Conservation (phyloP, 1,140 invertebrate species). For the Oryzaephilus surinamensis region DNA sequence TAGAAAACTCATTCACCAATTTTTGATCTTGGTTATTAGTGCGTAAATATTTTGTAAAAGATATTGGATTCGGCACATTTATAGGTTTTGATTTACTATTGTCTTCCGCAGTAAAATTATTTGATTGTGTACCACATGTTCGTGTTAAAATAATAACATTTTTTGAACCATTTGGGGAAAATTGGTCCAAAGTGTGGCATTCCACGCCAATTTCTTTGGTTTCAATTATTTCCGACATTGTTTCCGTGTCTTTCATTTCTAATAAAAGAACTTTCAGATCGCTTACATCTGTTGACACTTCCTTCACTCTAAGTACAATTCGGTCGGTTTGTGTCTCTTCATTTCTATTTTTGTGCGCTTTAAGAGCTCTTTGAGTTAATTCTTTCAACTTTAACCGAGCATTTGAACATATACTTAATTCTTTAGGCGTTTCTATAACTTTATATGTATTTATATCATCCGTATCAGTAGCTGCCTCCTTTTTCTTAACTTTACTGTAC, state of each 20-base stretch:
- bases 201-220: slow-evolving; percentile 37
- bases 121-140: too few species aligned
- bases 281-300: slow-evolving; percentile 43
- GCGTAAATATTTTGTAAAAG: slow-evolving; percentile 22
- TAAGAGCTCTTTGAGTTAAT: slow-evolving; percentile 43
- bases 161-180: too few species aligned
- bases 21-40: slow-evolving; percentile 23
- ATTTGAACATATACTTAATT: slow-evolving; percentile 44
- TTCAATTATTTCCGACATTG: slow-evolving; percentile 22
- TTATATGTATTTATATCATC: slow-evolving; percentile 36
- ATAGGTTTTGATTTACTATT: slow-evolving; percentile 20
- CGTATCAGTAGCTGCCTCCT: slow-evolving; percentile 41
- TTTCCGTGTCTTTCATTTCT: slow-evolving; percentile 28
- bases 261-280: slow-evolving; percentile 38
- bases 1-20: slow-evolving; percentile 26
- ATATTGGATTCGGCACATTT: neutral
- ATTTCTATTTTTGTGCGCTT: slow-evolving; percentile 43
- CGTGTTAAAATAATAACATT: slow-evolving; percentile 30
- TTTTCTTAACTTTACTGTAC: slow-evolving; percentile 48
- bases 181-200: slow-evolving; percentile 33
- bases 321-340: slow-evolving; percentile 49
- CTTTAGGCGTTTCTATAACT: slow-evolving; percentile 36
- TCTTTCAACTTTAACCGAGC: slow-evolving; percentile 44
- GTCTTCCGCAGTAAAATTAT: slow-evolving; percentile 35
- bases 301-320: slow-evolving; percentile 42